Evolutionary conservation across 2,888 invertebrate species (phyloP).

Genomic region (Palloptera scutellata): DNA sequence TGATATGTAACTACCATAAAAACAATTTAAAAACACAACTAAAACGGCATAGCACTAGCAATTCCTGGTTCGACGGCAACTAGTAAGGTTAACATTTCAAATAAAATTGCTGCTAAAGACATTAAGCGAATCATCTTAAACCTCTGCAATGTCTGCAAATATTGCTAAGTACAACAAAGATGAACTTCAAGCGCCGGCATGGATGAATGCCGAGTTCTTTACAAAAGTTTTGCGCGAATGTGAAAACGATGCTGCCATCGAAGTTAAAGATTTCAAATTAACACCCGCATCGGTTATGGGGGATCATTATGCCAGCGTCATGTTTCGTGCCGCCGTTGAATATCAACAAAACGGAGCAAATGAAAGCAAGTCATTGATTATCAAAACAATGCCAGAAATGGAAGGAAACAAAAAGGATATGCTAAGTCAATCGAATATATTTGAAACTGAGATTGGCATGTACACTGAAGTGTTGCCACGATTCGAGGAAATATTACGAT

Average conservation of each 20-base stretch:
- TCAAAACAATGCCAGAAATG: conserved; percentile 53
- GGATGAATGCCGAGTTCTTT: conserved; percentile 44
- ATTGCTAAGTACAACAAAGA: conserved; percentile 33
- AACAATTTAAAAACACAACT: no score
- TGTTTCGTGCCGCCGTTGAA: conserved; percentile 41
- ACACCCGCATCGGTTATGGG: conserved; percentile 38
- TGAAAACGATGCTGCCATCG: conserved; percentile 33
- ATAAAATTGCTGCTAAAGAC: no score
- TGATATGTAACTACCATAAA: no score
- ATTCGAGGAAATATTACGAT: conserved; percentile 41
- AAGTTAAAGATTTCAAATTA: neutral
- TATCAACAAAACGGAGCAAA: conserved; percentile 19
- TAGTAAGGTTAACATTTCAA: no score
- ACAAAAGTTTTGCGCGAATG: conserved; percentile 35
- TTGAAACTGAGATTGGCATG: conserved; percentile 51
- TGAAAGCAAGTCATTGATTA: conserved; percentile 37
- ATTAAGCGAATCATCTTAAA: no score
- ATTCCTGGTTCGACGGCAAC: no score
- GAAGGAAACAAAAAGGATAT: conserved; percentile 49
- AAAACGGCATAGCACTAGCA: no score
- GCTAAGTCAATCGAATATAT: conserved; percentile 42
- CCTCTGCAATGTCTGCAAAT: conserved; percentile 19
- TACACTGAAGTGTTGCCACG: conserved; percentile 51
- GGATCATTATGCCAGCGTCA: conserved; percentile 46
- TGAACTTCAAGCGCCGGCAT: conserved; percentile 46